Evolutionary conservation across 1,140 invertebrate genomes (phyloP), one percentile per base, ranked within the genome.

Genomic region (Danaus melanippus): DNA sequence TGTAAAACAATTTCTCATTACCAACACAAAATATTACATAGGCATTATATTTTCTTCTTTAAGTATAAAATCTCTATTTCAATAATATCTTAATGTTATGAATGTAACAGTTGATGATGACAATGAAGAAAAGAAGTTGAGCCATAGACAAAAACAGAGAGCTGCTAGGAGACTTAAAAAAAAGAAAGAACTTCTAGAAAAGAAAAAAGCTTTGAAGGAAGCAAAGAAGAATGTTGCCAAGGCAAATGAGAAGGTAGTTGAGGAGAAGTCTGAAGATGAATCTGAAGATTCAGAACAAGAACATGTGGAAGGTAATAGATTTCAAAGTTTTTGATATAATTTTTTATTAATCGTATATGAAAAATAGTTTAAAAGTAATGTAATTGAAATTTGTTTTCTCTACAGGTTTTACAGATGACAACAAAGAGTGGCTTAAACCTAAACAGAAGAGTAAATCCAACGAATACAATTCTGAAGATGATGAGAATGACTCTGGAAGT

Each of bases 131-230:
- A 91, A 91, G 64, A 89, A 89, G 56, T 71, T 93, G 12, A 92
- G 91, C 67, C 91, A 92, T 61, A 86, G 90, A 32, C 93, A 94
- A 68, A 92, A 90, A 64, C 90, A 93, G 65, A 87, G 93, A 45
- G 89, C 87, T 9, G 89, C 82, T 6, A 92, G 92, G 63, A 79
- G 93, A 55, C 66, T 79, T 43, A 87, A 91, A 52, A 93, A 93
- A 67, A 88, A 90, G 60, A 50, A 79, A 40, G 79, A 86, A 42
- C 55, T 83, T 58, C 46, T 70, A 43, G 85, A 86, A 60, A 87
- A 88, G 53, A 87, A 84, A 48, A 87, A 87, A 45, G 82, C 87
- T 56, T 60, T 84, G 6, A 89, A 89, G 74, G 78, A 85, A 56
- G 79, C 70, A 11, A 83, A 82, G 60, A 88, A 81, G 62, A 84